Evolutionary conservation across 2,888 invertebrate species (phyloP).

Genomic region (Oscheius onirici): DNA sequence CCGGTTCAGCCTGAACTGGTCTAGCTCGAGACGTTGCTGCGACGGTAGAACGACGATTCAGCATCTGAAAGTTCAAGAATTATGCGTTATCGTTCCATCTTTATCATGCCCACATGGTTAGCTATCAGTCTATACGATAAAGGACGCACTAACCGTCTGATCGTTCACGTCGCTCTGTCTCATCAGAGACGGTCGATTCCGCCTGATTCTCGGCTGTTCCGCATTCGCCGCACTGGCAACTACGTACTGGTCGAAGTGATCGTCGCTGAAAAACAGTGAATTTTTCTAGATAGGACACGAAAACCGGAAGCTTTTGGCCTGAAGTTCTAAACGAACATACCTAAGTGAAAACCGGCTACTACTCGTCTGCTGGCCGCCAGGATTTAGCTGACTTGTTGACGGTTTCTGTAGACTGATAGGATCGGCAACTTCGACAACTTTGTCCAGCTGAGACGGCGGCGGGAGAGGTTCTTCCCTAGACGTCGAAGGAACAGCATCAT

Average conservation of each 20-base stretch:
- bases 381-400: slow-evolving; percentile 17
- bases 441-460: slow-evolving; percentile 24
- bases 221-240: slow-evolving; percentile 47
- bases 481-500: slow-evolving; percentile 15
- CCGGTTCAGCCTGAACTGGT: slow-evolving; percentile 35
- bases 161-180: slow-evolving; percentile 67
- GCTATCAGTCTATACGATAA: not conserved
- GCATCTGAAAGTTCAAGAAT: slow-evolving; percentile 34
- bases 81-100: not conserved
- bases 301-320: no score
- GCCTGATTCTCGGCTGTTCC: slow-evolving; percentile 43
- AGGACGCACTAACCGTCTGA: not conserved
- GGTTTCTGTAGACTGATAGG: not conserved
- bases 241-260: slow-evolving; percentile 91
- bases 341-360: slow-evolving; percentile 34
- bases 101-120: not conserved
- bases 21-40: slow-evolving; percentile 64
- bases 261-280: slow-evolving; percentile 77
- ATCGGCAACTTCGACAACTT: slow-evolving; percentile 32
- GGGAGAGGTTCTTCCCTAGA: slow-evolving; percentile 9
- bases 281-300: no score
- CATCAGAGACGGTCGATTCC: slow-evolving; percentile 69
- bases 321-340: no score
- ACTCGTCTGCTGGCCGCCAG: slow-evolving; percentile 19
- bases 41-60: slow-evolving; percentile 67